phyloP scores from a whole-genome alignment of 2,113 vertebrate species.

The Sakesphorus luctuosus region DNA sequence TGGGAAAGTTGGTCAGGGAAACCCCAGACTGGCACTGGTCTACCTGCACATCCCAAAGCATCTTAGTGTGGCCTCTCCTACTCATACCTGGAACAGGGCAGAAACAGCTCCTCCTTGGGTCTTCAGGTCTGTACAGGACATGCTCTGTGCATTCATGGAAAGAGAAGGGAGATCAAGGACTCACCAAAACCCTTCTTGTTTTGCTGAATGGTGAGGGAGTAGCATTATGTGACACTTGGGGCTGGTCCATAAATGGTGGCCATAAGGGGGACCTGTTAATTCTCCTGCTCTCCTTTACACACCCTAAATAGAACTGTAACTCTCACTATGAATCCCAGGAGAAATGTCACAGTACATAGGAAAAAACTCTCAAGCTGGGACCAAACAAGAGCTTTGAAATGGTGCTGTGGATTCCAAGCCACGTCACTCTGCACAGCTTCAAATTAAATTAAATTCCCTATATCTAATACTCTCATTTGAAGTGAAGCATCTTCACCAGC shows the following conservation, averaged over 20 bases:
- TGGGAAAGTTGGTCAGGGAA: not conserved
- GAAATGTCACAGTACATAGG: not conserved
- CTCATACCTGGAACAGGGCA: not conserved
- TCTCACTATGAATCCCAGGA: not conserved
- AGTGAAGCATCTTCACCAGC: conserved; percentile 5
- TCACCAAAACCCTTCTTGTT: not conserved
- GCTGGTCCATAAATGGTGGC: not conserved
- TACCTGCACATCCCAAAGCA: not conserved
- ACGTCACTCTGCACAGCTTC: not conserved
- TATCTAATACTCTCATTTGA: not conserved
- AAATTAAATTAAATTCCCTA: not conserved
- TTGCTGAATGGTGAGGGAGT: not conserved
- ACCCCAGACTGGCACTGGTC: not conserved
- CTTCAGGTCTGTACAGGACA: not conserved
- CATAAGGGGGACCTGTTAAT: fast-evolving
- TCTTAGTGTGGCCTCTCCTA: not conserved
- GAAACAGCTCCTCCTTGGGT: not conserved
- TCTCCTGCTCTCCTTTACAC: not conserved
- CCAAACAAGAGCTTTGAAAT: not conserved
- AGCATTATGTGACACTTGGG: not conserved
- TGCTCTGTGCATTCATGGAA: not conserved
- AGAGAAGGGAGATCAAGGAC: not conserved
- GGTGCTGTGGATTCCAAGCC: not conserved
- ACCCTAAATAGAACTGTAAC: not conserved
- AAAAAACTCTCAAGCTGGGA: not conserved